These are phyloP conservation scores for Bruchidius siliquastri DNA, from an alignment of 2,888 invertebrate genomes.

Conservation along the genomic window DNA sequence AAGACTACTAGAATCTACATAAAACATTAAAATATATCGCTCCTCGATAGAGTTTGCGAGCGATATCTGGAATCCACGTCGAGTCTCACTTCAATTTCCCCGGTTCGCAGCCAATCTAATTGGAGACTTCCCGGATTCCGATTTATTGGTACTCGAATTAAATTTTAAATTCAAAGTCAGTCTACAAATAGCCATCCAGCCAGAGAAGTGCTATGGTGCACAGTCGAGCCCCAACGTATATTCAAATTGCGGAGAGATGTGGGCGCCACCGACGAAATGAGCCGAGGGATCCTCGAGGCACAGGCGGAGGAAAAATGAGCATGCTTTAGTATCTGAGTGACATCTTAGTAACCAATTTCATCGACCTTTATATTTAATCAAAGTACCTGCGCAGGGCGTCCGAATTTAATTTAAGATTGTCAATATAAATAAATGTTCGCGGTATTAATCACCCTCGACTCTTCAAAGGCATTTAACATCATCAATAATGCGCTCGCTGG, in stretches of 20 bases:
- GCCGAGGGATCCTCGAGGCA: slow-evolving; percentile 16
- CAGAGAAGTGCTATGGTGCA: neutral
- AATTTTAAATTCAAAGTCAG: slow-evolving; percentile 36
- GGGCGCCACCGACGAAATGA: slow-evolving; percentile 21
- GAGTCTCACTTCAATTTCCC: slow-evolving; percentile 14
- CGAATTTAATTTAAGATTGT: too few relatives aligned
- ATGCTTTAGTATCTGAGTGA: neutral
- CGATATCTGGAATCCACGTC: neutral
- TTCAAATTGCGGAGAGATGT: slow-evolving; percentile 22
- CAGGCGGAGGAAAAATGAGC: slow-evolving; percentile 9
- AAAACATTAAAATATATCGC: neutral
- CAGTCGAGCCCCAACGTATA: slow-evolving; percentile 14
- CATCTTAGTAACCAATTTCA: too few relatives aligned
- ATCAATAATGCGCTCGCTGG: too few relatives aligned
- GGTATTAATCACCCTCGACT: too few relatives aligned
- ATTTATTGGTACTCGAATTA: slow-evolving; percentile 36
- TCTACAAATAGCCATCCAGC: slow-evolving; percentile 19
- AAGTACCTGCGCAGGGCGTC: too few relatives aligned
- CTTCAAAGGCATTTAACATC: too few relatives aligned
- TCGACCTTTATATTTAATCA: too few relatives aligned
- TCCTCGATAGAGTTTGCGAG: neutral
- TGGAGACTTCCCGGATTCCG: slow-evolving; percentile 31
- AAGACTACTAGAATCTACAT: neutral
- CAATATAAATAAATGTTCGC: too few relatives aligned
- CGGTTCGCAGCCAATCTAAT: slow-evolving; percentile 28